A percentile compares a stretch with the other conserved stretches of the same genome.
Conservation (phyloP, 1,140 invertebrate species). For the Teleopsis dalmanni region DNA sequence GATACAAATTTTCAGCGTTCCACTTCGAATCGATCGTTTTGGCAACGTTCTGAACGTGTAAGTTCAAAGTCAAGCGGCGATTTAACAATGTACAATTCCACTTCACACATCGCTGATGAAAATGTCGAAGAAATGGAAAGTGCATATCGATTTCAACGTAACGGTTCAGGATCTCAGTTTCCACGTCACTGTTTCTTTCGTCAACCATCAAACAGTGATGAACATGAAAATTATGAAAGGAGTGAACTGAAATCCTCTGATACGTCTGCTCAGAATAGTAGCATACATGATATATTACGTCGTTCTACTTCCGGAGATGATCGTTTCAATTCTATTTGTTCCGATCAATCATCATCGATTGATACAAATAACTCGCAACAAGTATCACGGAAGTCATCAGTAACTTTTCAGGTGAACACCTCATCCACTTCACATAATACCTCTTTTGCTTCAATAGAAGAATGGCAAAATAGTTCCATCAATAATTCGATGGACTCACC, state of each 20-base stretch:
- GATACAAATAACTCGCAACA: slow-evolving; percentile 16
- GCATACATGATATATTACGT: too few species aligned
- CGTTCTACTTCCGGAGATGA: slow-evolving; percentile 11
- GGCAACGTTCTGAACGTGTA: slow-evolving; percentile 20
- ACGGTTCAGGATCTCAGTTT: slow-evolving; percentile 37
- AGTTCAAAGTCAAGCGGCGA: slow-evolving; percentile 42
- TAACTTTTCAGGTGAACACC: slow-evolving; percentile 12
- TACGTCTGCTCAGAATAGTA: background rate
- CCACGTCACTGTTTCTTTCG: slow-evolving; percentile 37
- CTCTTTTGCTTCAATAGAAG: background rate
- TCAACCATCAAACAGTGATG: slow-evolving; percentile 8
- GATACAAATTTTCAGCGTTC: too few species aligned
- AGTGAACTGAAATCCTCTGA: too few species aligned
- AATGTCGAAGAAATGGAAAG: slow-evolving; percentile 4
- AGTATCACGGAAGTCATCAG: slow-evolving; percentile 12
- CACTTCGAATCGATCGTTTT: slow-evolving; percentile 7
- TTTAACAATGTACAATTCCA: slow-evolving; percentile 36
- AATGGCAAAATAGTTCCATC: background rate
- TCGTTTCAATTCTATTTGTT: slow-evolving; percentile 13
- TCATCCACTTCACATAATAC: slow-evolving; percentile 6
- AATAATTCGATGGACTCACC: background rate
- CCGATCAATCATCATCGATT: slow-evolving; percentile 18
- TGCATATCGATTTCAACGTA: slow-evolving; percentile 29
- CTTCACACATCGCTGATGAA: slow-evolving; percentile 21
- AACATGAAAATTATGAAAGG: too few species aligned